These are phyloP conservation scores for Steatornis caripensis DNA, from an alignment of 2,113 vertebrate genomes.

Conservation along the genomic window DNA sequence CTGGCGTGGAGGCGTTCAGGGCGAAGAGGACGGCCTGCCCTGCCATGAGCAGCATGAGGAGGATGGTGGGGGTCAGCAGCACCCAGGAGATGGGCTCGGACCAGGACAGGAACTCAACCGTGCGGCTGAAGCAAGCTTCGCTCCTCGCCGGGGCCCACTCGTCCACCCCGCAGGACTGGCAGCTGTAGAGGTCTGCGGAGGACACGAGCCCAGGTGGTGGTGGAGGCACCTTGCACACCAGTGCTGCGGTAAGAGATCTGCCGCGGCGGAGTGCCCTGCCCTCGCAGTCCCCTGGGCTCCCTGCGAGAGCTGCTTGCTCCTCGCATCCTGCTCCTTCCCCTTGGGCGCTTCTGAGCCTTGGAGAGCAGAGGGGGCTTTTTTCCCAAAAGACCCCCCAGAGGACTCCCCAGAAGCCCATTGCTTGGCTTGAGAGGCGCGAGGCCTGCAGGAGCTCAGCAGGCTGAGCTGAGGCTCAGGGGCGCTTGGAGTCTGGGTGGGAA, in stretches of 20 bases:
- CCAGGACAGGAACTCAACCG: constrained; percentile 71
- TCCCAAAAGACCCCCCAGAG: background rate
- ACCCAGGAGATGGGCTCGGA: constrained; percentile 56
- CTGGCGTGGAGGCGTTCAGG: constrained; percentile 72
- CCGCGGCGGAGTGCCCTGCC: accelerated
- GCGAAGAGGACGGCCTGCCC: constrained; percentile 72
- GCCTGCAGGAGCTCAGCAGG: accelerated
- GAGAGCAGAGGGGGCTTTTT: background rate
- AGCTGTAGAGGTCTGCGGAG: constrained; percentile 67
- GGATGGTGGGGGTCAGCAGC: constrained; percentile 33
- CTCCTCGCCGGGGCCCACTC: constrained; percentile 79
- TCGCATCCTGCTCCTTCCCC: accelerated
- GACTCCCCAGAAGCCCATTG: background rate
- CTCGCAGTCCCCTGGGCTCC: accelerated
- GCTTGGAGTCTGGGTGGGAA: background rate
- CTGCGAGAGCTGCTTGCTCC: background rate
- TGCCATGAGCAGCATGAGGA: constrained; percentile 55
- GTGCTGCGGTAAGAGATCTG: background rate
- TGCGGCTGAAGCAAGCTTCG: constrained; percentile 68
- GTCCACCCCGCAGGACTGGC: constrained; percentile 67
- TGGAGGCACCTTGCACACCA: accelerated
- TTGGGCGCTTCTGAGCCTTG: accelerated
- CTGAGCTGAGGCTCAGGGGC: background rate
- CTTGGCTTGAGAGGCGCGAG: background rate
- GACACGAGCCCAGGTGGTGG: background rate